These are phyloP conservation scores for Xestia rhomboidea DNA, from an alignment of 2,888 invertebrate species.

Conservation along the genomic window DNA sequence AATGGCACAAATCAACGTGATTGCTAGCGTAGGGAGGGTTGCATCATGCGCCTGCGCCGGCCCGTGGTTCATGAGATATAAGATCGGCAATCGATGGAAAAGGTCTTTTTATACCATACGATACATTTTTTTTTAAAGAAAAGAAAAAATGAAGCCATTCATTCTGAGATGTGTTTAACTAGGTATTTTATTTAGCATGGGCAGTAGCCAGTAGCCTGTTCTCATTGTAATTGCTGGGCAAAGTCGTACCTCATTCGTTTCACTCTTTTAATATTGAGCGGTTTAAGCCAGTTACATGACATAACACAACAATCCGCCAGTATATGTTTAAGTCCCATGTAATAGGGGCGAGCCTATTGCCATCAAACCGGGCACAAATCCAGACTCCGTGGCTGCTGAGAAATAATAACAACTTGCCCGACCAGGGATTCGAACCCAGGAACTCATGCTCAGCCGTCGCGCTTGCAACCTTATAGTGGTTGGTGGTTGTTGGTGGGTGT, in stretches of 20 bases:
- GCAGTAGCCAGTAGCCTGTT: background rate
- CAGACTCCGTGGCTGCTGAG: too few relatives aligned
- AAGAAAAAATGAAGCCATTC: background rate
- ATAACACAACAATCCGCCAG: background rate
- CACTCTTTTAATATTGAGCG: background rate
- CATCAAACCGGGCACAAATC: too few relatives aligned
- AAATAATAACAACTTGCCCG: background rate
- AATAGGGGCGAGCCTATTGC: too few relatives aligned
- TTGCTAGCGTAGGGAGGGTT: conserved; percentile 68
- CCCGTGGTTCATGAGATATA: conserved; percentile 66
- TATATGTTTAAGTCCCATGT: too few relatives aligned
- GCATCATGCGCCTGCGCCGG: conserved; percentile 65
- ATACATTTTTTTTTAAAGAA: background rate
- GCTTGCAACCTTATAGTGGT: too few relatives aligned
- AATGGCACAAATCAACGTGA: conserved; percentile 69
- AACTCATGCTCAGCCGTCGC: background rate
- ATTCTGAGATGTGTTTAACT: background rate
- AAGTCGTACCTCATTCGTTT: background rate
- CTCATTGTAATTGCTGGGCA: background rate
- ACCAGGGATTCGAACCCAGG: background rate
- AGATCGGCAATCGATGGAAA: conserved; percentile 38
- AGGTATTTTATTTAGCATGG: background rate
- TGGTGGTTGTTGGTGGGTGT: too few relatives aligned
- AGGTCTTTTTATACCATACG: conserved; percentile 19
- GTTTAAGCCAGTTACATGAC: background rate